Base-by-base conservation (phyloP, 2,113 vertebrate species). In the Lampris incognitus region DNA sequence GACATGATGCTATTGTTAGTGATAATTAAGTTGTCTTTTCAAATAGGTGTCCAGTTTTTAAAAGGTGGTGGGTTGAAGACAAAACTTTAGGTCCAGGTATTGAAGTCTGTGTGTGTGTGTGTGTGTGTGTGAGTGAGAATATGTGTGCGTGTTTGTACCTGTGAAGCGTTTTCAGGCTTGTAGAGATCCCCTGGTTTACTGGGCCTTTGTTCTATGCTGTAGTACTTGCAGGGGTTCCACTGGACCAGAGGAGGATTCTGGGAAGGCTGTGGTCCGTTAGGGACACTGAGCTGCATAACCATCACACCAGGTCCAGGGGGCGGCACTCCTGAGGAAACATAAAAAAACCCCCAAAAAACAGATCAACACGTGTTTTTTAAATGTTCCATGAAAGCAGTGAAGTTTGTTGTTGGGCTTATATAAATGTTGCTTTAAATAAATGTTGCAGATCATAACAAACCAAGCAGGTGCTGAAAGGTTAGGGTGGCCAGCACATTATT, bases 211-310 rank as follows among this genome's bases (percentile, higher is more conserved):
- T 99, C 98, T 91, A 99, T 92, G 84, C 95, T 97, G 91, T 98
- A 99, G 91, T 98, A 99, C 92, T 99, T 99, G 95, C 98, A 99
- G 67, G 98, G 96, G 93, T 97, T 98, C 98, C 98, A 99, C 83
- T 98, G 98, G 72, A 98, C 97, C 93, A 99, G 91, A 1, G 96
- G 93, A 66, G 97, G 94, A 44, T 96, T 98, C 87, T 95, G 95
- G 93, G 96, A 85, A 84, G 91, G 92, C 95, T 98, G 94, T 72
- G 96, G 95, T 88, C 97, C 87, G 90, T 98, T 94, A 62, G 98
- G 98, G 58, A 99, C 97, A 51, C 97, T 99, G 80, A 99, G 93
- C 92, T 99, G 98, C 98, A 99, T 99, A 78, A 99, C 97, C 82
- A 99, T 97, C 80, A 99, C 96, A 4, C 98, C 96, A 13, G 97